Evolutionary conservation across 2,797 vertebrate species (phyloP).

Genomic region (Trachops cirrhosus): DNA sequence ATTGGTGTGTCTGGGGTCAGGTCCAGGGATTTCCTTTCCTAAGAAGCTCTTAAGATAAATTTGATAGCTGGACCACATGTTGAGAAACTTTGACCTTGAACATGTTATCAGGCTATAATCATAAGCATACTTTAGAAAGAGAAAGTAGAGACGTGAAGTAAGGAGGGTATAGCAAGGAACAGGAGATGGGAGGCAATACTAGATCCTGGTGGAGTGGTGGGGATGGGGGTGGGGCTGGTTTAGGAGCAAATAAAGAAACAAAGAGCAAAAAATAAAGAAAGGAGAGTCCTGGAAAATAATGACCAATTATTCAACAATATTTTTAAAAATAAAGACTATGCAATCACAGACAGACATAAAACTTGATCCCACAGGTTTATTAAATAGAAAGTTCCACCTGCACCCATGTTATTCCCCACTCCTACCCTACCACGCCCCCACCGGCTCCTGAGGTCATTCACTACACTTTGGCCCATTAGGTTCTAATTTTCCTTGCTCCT

Average conservation of each 20-base stretch:
- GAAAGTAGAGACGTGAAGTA: background rate
- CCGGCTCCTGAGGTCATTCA: background rate
- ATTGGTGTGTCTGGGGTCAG: background rate
- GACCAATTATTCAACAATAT: background rate
- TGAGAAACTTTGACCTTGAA: background rate
- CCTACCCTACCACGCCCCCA: too few relatives aligned
- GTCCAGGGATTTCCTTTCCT: background rate
- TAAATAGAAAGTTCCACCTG: background rate
- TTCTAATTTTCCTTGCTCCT: constrained; percentile 22
- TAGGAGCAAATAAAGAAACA: background rate
- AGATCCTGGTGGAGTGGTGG: background rate
- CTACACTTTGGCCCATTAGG: background rate
- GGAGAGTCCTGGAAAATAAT: background rate
- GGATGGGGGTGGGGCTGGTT: background rate
- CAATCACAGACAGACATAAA: background rate
- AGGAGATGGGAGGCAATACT: background rate
- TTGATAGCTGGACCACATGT: background rate
- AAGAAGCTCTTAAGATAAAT: background rate
- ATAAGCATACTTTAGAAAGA: background rate
- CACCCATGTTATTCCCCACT: background rate
- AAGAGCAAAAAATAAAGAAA: background rate
- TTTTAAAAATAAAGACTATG: background rate
- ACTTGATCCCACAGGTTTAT: background rate
- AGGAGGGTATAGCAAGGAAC: background rate
- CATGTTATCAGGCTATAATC: background rate